Evolutionary conservation across 35 echinoderm and acorn worm species (phyloP).

Genomic region (Lytechinus variegatus): DNA sequence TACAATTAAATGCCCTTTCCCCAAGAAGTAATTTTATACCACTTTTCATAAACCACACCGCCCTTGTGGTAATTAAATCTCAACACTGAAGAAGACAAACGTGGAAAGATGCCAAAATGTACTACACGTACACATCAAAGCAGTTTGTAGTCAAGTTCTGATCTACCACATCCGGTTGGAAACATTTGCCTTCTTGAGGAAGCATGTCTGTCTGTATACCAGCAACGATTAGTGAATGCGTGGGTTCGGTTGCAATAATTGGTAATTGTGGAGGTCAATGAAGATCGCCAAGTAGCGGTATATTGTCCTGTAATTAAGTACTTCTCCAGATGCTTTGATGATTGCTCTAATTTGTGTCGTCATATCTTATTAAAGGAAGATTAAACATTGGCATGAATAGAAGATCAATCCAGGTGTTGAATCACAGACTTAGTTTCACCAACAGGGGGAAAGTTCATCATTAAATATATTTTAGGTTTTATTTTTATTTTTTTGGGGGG

Average conservation of each 20-base stretch:
- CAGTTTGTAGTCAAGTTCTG: background rate
- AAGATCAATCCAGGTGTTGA: background rate
- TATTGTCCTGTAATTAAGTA: slow-evolving; percentile 13
- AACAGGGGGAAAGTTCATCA: background rate
- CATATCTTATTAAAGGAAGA: background rate
- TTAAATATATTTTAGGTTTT: background rate
- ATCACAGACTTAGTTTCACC: background rate
- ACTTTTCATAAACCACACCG: background rate
- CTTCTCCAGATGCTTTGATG: background rate
- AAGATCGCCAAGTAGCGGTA: background rate
- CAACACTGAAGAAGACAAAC: background rate
- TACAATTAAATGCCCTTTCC: background rate
- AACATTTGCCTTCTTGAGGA: background rate
- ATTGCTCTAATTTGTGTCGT: background rate
- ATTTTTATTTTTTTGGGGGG: background rate
- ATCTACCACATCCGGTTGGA: slow-evolving; percentile 7
- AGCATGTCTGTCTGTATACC: background rate
- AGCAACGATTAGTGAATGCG: background rate
- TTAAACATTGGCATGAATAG: background rate
- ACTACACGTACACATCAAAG: background rate
- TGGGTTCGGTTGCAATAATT: background rate
- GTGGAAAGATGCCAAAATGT: slow-evolving; percentile 3
- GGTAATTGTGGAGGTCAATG: background rate
- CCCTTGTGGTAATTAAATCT: background rate
- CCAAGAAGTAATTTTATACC: background rate